Conservation (phyloP, 2,888 invertebrate species). For the Tolmerus cingulatus region DNA sequence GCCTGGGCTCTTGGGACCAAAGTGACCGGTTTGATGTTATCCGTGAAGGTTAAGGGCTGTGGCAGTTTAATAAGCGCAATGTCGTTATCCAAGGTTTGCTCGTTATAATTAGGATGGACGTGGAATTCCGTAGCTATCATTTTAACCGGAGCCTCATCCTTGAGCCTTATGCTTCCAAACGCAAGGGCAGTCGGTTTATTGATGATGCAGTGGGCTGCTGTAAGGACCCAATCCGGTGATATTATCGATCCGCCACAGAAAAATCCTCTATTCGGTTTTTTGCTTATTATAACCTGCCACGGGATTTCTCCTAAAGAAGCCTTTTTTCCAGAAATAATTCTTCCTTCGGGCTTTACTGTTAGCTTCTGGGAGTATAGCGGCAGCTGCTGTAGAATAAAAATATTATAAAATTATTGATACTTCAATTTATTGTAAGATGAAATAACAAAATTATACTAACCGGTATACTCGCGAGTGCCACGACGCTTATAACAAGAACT, state of each 20-base stretch:
- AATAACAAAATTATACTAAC: not conserved
- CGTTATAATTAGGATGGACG: slow-evolving; percentile 57
- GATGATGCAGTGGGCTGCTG: slow-evolving; percentile 21
- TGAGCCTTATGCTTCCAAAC: slow-evolving; percentile 2
- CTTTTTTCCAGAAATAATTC: slow-evolving; percentile 24
- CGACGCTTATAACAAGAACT: not conserved
- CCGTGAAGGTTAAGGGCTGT: slow-evolving; percentile 51
- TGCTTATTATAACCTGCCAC: slow-evolving; percentile 59
- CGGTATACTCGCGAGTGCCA: not conserved
- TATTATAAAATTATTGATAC: not conserved
- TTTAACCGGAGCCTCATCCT: not conserved
- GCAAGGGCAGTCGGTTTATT: not conserved
- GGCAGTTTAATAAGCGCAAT: slow-evolving; percentile 57
- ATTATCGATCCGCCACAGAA: slow-evolving; percentile 37
- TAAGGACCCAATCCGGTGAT: slow-evolving; percentile 12
- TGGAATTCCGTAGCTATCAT: slow-evolving; percentile 52
- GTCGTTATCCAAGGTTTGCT: slow-evolving; percentile 56
- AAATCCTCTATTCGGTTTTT: slow-evolving; percentile 47
- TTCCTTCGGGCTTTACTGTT: not conserved
- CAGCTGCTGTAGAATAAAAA: not conserved
- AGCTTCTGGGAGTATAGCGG: not conserved
- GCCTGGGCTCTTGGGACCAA: slow-evolving; percentile 51
- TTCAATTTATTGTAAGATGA: not conserved
- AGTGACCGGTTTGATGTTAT: slow-evolving; percentile 54
- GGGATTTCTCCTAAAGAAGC: slow-evolving; percentile 52